Base-by-base conservation (phyloP, 2,113 vertebrate genomes). In the Heterotilapia buettikoferi region DNA sequence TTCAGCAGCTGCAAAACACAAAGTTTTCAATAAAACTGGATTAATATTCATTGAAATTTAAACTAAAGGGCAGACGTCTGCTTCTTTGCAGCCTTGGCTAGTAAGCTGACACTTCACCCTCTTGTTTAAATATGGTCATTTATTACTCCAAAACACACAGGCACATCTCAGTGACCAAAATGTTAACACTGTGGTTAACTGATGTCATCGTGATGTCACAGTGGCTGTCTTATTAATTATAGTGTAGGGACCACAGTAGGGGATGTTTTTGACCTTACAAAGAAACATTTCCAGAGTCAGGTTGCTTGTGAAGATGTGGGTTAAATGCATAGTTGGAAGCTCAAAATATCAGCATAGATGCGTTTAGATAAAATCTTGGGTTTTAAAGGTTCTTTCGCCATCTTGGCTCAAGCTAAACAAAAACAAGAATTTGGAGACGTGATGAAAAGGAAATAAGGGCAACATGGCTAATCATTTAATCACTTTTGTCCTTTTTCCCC, bases 1-100 rank as follows among this genome's bases (percentile, higher is more conserved):
- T 97, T 98, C 63, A 98, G 95, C 93, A 97, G 95, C 98, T 99
- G 45, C 83, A 40, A 87, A 96, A 96, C 92, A 89, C 31, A 86
- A 45, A 89, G 14, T 78, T 12, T 52, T 66, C 21, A 76, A 21
- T 61, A 18, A 63, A 63, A 63, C 29, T 78, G 45, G 73, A 78
- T 29, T 52, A 50, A 38, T 31, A 78, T 7, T 31, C 45, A 78
- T n/a, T 13, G 24, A 76, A 76, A 50, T 50, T 76, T 76, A 76
- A 47, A 47, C 24, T 66, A 38, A 66, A 38, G 6, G 33, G 61
- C 61, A 66, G 21, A 26, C 2, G 21, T 45, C 13, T 26, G 33
- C 61, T 66, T 40, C 11, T 71, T 40, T 68, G 36, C 36, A 14
- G 36, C 36, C 36, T 68, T 43, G 7, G 63, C 63, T 40, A 38